Conservation (phyloP, 2,888 invertebrate genomes). For the Trachelus iudaicus region DNA sequence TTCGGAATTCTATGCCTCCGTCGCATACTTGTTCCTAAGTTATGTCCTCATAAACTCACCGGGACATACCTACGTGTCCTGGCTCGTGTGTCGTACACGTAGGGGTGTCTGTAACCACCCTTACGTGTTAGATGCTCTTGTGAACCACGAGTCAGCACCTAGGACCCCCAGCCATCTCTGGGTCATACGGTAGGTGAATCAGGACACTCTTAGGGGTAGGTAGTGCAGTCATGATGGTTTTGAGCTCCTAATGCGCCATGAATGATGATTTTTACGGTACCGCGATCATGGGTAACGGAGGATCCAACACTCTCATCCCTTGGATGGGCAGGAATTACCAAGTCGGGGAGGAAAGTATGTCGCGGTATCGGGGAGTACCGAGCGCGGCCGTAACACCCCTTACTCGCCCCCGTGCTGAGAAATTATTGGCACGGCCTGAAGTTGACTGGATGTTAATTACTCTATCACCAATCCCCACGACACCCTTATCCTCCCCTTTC, state of each 20-base stretch:
- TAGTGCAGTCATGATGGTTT: no score
- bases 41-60: constrained; percentile 55
- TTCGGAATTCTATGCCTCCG: constrained; percentile 37
- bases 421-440: constrained; percentile 52
- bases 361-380: background rate
- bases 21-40: constrained; percentile 56
- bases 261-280: background rate
- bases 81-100: background rate
- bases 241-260: no score
- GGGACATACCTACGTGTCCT: constrained; percentile 43
- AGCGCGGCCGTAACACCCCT: background rate
- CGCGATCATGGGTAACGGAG: background rate
- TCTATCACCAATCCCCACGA: constrained; percentile 37
- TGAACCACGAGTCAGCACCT: background rate
- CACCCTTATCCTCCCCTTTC: background rate
- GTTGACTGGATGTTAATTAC: constrained; percentile 57
- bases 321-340: background rate
- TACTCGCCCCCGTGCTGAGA: constrained; percentile 24
- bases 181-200: background rate
- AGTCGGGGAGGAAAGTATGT: background rate
- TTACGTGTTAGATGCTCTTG: background rate
- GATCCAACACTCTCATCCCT: background rate
- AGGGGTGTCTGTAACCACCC: background rate
- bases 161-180: background rate
- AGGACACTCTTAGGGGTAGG: no score